phyloP scores from a whole-genome alignment of 1,140 invertebrate genomes.

The Cyclina sinensis region DNA sequence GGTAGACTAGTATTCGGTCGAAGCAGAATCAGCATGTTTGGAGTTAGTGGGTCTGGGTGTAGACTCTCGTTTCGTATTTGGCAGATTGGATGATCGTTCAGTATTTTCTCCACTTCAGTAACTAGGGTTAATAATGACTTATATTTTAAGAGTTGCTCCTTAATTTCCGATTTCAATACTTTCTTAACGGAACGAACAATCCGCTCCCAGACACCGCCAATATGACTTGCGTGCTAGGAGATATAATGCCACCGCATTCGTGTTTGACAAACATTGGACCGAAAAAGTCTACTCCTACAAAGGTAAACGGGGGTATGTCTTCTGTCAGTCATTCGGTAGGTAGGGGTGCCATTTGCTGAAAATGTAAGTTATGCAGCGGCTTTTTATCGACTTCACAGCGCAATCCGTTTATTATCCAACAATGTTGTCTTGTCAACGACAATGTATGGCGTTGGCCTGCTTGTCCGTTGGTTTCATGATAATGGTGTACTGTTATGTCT shows the following conservation, averaged over 20 bases:
- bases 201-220: constrained; percentile 68
- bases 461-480: not conserved
- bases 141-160: constrained; percentile 29
- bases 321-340: constrained; percentile 1
- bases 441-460: not conserved
- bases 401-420: constrained; percentile 12
- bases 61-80: too few species aligned
- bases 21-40: too few species aligned
- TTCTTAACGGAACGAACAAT: constrained; percentile 38
- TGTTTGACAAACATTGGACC: constrained; percentile 65
- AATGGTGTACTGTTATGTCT: not conserved
- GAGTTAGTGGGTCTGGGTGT: too few species aligned
- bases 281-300: constrained; percentile 77
- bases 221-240: constrained; percentile 50
- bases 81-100: too few species aligned
- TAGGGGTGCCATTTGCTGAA: constrained; percentile 10
- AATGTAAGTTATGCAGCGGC: not conserved
- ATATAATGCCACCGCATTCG: too few species aligned
- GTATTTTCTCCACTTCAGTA: too few species aligned
- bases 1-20: too few species aligned
- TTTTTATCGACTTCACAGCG: not conserved
- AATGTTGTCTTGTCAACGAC: not conserved
- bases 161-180: not conserved
- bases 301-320: constrained; percentile 8
- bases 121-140: too few species aligned